Base-by-base conservation (phyloP, 2,797 vertebrate species). In the Serranus cabrilla region DNA sequence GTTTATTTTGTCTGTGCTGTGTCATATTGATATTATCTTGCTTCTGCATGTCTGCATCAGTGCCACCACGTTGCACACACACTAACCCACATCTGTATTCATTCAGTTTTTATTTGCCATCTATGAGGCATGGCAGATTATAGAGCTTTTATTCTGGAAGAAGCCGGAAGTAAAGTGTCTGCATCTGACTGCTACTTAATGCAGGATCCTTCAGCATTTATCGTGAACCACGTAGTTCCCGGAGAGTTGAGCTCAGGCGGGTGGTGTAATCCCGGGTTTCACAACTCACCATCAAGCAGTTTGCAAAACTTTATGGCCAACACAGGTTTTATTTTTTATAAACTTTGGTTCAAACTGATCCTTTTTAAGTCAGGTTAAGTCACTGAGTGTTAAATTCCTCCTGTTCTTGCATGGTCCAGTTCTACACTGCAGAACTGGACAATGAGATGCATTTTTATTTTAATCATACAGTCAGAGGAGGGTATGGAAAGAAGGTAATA, bases 111-210 rank as follows among this genome's bases (percentile, higher is more conserved):
- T 11, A 10, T 0, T 42, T 74, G 72, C 71, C 57, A 11, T 12
- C 63, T 66, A 20, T 0, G n/a, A 43, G 18, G 10, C 20, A 79
- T 27, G 20, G 5, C 55, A 0, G 17, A 23, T 20, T 18, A 3
- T 1, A n/a, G 3, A 34, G 37, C 43, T 79, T 83, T 86, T 74
- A 88, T 71, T 85, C 74, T 57, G 77, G 2, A 72, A 54, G 18
- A 6, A 46, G 8, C 2, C 0, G 23, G 62, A 83, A 70, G 43
- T 60, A 0, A 11, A 52, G 4, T 0, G 2, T 11, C 3, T 71
- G 9, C 11, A 0, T 7, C 11, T 20, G n/a, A n/a, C 1, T 20
- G 5, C 8, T 7, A 0, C 4, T 43, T 60, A 16, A 60, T 11
- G 4, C 7, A 2, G 11, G 2, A 0, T 14, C 0, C 2, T 12